Base-by-base conservation (phyloP, 1,140 invertebrate species). In the Palaemon carinicauda region DNA sequence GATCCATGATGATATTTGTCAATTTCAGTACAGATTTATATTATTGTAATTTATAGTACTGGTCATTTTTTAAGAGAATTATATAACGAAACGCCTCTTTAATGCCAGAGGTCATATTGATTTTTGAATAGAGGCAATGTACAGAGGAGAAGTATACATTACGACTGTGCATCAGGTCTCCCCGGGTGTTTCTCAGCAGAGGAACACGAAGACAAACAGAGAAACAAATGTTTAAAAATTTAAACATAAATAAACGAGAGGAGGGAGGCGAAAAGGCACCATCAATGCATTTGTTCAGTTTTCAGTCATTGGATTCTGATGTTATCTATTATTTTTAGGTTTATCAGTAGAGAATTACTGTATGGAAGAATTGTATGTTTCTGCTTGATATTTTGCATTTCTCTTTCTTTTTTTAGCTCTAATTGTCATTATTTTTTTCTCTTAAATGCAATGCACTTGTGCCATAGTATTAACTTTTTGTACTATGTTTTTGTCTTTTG, bases 31-130 rank as follows among this genome's bases (percentile, higher is more conserved):
- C 83, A 80, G 83, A 79, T 71, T 86, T 86, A 80, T 86, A 86
- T 65, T 86, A 80, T 79, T 86, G 84, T 86, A 80, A 86, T 86
- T 86, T 86, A 77, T 86, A 86, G 84, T 86, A 86, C 84, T 80
- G 84, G 84, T 86, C 80, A 69, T 53, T 86, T 80, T 80, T 86
- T 73, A 71, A 54, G 69, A 80, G 24, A 69, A 73, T 65, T 80
- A 69, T 80, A 86, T 80, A 52, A 74, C 52, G 69, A 51, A 53
- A 15, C 74, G 84, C 84, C 84, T 86, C 84, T 54, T 53, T 60
- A 80, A 69, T 29, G 52, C 17, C 74, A 86, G 84, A 86, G 84
- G 84, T 86, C 84, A 86, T 86, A 86, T 86, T 86, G 84, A 86
- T 77, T 86, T 86, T 75, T 86, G 84, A 73, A 12, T 74, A 69